Evolutionary conservation across 2,113 vertebrate genomes (phyloP).

Genomic region (Chinchilla lanigera): DNA sequence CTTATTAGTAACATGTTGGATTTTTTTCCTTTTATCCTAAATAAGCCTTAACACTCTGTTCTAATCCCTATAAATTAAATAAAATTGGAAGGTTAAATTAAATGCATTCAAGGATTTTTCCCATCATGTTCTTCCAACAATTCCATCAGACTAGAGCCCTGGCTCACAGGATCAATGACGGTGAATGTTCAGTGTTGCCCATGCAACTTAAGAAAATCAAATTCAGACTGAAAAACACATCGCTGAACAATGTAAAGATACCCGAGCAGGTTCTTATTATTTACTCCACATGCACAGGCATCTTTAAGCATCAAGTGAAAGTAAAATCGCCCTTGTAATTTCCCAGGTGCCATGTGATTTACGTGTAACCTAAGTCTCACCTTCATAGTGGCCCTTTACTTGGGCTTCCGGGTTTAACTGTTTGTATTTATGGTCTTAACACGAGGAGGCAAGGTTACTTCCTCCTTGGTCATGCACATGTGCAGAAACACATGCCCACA

Average conservation of each 20-base stretch:
- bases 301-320: neutral
- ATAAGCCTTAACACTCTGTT: neutral
- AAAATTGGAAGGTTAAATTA: neutral
- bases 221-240: neutral
- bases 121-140: neutral
- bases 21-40: neutral
- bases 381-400: neutral
- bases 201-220: neutral
- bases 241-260: neutral
- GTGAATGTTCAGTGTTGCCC: fast-evolving
- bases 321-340: neutral
- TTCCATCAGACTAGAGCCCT: neutral
- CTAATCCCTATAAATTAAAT: conserved; percentile 20
- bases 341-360: neutral
- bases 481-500: neutral
- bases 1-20: neutral
- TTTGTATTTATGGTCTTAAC: neutral
- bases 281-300: too few relatives aligned
- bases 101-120: neutral
- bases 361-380: neutral
- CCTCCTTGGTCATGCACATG: too few relatives aligned
- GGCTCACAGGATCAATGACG: neutral
- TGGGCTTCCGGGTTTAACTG: neutral
- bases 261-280: neutral
- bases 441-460: neutral